Evolutionary conservation across 64 coral and sea anemone genomes (phyloP), one percentile per base, ranked within the genome.

Genomic region (Astreopora myriophthalma): DNA sequence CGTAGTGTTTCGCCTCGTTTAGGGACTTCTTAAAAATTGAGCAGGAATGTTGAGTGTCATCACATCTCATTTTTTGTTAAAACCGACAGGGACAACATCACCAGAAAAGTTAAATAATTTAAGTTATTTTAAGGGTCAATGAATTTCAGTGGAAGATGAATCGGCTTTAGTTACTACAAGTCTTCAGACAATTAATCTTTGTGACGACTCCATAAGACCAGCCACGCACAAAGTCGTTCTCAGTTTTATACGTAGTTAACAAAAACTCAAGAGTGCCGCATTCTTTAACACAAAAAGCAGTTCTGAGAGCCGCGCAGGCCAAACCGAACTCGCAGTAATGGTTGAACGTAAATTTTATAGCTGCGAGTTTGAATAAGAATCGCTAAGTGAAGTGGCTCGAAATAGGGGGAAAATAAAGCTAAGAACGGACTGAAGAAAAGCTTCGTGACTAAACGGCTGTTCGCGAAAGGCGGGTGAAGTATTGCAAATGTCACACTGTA

Each of bases 361-460:
- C 9, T 46, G 14, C 8, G 7, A 27, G 13, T 11, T 48, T 76
- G 26, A 48, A 22, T 8, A 76, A 48, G 38, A 76, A 76, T 46
- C 22, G 10, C 28, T 46, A n/a, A 16, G 39, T 49, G 4, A 25
- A 48, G 11, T 48, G 1, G 2, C 20, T 27, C 6, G 12, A 25
- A 30, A 28, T 25, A 46, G 29, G 28, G 14, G 8, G 28, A 29
- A 73, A 73, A 42, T 44, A 14, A 11, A 2, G 13, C 10, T 44
- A 11, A 60, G 19, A 60, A 60, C 3, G 1, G 6, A 35, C 27
- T 32, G 28, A 80, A 80, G 5, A 1, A 34, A 8, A 19, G 3
- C 74, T 80, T 80, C 76, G 76, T 80, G 76, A 80, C 76, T 60
- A 60, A 7, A 17, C 7, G n/a, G n/a, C n/a, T n/a, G n/a, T 27